Conservation (phyloP, 2,888 invertebrate genomes). For the Branchellion lobata region DNA sequence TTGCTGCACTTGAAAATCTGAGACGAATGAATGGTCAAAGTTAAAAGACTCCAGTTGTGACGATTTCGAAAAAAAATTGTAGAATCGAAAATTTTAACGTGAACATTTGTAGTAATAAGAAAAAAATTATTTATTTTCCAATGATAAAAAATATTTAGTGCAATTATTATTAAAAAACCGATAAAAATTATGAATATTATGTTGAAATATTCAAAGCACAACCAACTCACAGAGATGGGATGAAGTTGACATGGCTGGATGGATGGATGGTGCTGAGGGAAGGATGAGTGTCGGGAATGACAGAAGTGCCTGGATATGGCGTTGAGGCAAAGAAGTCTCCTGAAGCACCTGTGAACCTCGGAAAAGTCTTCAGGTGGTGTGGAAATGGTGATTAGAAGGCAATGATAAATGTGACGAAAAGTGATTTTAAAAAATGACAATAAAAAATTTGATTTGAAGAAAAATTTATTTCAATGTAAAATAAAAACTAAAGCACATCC, state of each 20-base stretch:
- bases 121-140: no score
- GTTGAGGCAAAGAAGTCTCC: neutral
- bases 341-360: slow-evolving; percentile 3
- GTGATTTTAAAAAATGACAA: neutral
- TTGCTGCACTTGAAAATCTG: no score
- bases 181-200: no score
- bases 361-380: neutral
- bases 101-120: no score
- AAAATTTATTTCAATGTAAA: neutral
- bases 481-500: no score
- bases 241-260: neutral
- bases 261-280: neutral
- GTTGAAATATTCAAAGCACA: neutral
- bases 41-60: no score
- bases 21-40: no score
- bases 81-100: no score
- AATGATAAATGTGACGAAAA: neutral
- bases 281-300: slow-evolving; percentile 56
- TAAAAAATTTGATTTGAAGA: neutral
- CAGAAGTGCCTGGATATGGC: slow-evolving; percentile 31
- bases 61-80: no score
- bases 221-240: neutral
- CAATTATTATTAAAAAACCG: no score
- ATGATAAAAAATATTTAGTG: no score
- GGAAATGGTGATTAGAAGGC: neutral